Conservation (phyloP, 2,797 vertebrate genomes). For the Peromyscus attwateri region DNA sequence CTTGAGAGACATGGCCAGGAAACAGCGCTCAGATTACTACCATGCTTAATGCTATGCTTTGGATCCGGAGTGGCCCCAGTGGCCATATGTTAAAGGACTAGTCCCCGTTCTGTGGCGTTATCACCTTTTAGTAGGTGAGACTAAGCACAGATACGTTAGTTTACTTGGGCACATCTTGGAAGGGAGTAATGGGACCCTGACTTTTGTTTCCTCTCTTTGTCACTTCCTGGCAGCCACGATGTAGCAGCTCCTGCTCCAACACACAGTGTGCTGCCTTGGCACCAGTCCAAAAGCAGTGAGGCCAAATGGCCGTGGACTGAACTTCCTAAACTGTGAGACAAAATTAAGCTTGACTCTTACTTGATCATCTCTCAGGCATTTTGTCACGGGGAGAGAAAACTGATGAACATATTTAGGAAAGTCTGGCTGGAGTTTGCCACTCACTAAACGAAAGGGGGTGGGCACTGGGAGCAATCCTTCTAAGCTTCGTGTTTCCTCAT, state of each 20-base stretch:
- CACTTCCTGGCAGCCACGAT: not conserved
- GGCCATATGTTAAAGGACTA: not conserved
- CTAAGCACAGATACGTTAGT: not conserved
- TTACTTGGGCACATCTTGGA: not conserved
- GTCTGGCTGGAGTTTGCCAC: not conserved
- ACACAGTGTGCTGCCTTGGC: not conserved
- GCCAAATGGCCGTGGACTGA: not conserved
- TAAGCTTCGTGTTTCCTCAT: conserved; percentile 8
- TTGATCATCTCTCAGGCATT: not conserved
- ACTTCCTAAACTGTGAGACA: not conserved
- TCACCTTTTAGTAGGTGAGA: not conserved
- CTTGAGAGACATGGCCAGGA: not conserved
- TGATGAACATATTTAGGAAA: not conserved
- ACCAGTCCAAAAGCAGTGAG: not conserved
- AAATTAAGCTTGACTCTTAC: not conserved
- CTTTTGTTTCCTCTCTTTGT: not conserved
- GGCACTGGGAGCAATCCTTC: not conserved
- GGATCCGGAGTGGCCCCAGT: not conserved
- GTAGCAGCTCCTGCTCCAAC: not conserved
- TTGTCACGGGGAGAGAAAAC: not conserved
- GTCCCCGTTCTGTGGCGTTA: not conserved
- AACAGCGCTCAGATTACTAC: not conserved
- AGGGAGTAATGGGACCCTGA: fast-evolving
- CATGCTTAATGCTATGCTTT: not conserved
- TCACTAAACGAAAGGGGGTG: not conserved